These are phyloP conservation scores for Phylloscopus trochiloides DNA, from an alignment of 2,113 vertebrate genomes.

Conservation along the genomic window DNA sequence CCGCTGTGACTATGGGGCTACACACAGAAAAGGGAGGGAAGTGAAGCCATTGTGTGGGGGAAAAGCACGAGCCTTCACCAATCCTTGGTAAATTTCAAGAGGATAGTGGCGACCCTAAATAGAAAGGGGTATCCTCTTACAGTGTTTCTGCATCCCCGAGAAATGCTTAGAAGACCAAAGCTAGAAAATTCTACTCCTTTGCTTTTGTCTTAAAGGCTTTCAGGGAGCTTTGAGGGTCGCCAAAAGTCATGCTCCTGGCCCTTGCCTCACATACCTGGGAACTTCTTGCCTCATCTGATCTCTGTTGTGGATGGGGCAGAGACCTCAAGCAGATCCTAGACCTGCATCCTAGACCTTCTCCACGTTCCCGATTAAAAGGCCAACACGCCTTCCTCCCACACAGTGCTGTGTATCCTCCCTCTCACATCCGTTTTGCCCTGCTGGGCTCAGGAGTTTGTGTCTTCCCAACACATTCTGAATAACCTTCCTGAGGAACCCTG, in stretches of 20 bases:
- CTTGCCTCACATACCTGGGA: background rate
- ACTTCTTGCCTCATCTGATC: background rate
- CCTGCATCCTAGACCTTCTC: background rate
- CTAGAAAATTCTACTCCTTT: background rate
- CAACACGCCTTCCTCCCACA: background rate
- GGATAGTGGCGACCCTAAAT: background rate
- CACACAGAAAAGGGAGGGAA: background rate
- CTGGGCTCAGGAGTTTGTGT: background rate
- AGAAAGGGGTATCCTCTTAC: background rate
- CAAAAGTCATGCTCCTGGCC: background rate
- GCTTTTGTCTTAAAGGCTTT: background rate
- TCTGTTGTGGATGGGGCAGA: background rate
- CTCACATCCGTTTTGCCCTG: background rate
- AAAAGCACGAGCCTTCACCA: background rate
- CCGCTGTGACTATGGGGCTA: background rate
- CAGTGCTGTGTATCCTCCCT: background rate
- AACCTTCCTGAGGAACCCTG: background rate
- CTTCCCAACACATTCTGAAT: background rate
- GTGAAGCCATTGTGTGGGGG: fast-evolving
- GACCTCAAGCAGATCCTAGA: background rate
- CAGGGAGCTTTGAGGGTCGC: background rate
- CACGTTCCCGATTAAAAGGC: background rate
- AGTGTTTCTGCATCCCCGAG: background rate
- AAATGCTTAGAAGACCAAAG: background rate
- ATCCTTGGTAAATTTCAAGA: background rate